phyloP scores from a whole-genome alignment of 2,888 invertebrate species.

The Eristalis pertinax region DNA sequence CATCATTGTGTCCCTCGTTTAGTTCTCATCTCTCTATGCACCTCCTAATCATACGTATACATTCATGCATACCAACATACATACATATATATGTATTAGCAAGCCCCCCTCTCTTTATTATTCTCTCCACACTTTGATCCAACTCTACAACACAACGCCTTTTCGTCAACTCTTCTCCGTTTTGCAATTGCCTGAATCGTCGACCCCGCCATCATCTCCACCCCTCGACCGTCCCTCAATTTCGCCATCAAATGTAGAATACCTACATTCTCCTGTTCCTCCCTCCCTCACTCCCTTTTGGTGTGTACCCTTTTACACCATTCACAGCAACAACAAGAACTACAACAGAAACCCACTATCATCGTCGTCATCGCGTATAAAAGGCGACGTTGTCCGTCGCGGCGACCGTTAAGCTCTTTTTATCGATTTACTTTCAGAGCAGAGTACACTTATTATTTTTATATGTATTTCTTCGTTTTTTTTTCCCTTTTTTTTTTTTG shows the following conservation, averaged over 20 bases:
- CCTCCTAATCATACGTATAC: slow-evolving; percentile 12
- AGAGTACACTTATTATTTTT: slow-evolving; percentile 56
- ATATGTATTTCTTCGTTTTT: slow-evolving; percentile 20
- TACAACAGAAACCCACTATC: slow-evolving; percentile 50
- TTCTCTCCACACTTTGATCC: slow-evolving; percentile 33
- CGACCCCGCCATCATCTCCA: not conserved
- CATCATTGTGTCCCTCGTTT: slow-evolving; percentile 14
- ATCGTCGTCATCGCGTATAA: slow-evolving; percentile 53
- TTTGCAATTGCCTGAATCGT: slow-evolving; percentile 57
- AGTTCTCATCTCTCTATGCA: slow-evolving; percentile 40
- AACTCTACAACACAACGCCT: slow-evolving; percentile 51
- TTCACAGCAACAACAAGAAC: slow-evolving; percentile 17
- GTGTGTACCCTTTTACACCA: slow-evolving; percentile 52
- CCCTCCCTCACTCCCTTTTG: not conserved
- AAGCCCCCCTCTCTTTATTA: slow-evolving; percentile 16
- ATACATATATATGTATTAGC: not conserved
- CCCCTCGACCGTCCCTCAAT: not conserved
- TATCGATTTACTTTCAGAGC: slow-evolving; percentile 67
- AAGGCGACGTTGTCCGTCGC: slow-evolving; percentile 68
- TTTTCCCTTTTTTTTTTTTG: slow-evolving; percentile 26
- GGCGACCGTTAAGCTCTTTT: slow-evolving; percentile 69
- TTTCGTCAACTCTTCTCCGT: slow-evolving; percentile 60
- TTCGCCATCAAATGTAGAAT: slow-evolving; percentile 31
- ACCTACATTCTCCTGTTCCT: slow-evolving; percentile 4
- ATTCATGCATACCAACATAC: not conserved